Base-by-base conservation (phyloP, 2,113 vertebrate genomes). In the Lophochroa leadbeateri region DNA sequence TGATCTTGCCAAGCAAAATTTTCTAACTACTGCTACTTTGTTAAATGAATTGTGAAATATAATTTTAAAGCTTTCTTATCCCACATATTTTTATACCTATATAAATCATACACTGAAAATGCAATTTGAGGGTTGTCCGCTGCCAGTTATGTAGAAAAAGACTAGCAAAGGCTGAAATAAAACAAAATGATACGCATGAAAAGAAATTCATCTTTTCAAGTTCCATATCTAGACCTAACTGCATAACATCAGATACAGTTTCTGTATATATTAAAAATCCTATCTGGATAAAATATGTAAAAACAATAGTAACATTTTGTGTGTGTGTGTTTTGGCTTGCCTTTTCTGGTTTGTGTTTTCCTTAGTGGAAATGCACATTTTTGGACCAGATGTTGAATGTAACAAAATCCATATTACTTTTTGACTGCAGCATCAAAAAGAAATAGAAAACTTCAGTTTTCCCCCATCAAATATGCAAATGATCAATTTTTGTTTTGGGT, bases 321-420 rank as follows among this genome's bases (percentile, higher is more conserved):
- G 77, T 65, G 31, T 83, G 68, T 92, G 92, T 92, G 63, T 90
- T 96, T 97, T 95, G 95, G 88, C 83, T 76, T 93, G 46, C 6
- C 24, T 49, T 69, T 92, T 47, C 49, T 92, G 47, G 37, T 78
- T 95, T 96, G 78, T 93, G 49, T 86, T 96, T 97, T 94, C 74
- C 77, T 88, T 83, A 74, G 76, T 95, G 90, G 93, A 93, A 95
- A 95, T 82, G 78, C 72, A 89, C 60, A 80, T 90, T 95, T 88
- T 93, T 94, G 75, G 84, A 92, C 72, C 94, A 95, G 92, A 96
- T 92, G 90, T 80, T 84, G 82, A 92, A 82, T 39, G 86, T 65
- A 97, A 96, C 94, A 91, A 92, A 97, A 96, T 91, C 91, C 90
- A 64, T 53, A 86, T 75, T 92, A 91, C 58, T 61, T 88, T 96